Evolutionary conservation across 2,797 vertebrate genomes (phyloP), one percentile per base, ranked within the genome.

Genomic region (Tokudaia tokunoshimensis): DNA sequence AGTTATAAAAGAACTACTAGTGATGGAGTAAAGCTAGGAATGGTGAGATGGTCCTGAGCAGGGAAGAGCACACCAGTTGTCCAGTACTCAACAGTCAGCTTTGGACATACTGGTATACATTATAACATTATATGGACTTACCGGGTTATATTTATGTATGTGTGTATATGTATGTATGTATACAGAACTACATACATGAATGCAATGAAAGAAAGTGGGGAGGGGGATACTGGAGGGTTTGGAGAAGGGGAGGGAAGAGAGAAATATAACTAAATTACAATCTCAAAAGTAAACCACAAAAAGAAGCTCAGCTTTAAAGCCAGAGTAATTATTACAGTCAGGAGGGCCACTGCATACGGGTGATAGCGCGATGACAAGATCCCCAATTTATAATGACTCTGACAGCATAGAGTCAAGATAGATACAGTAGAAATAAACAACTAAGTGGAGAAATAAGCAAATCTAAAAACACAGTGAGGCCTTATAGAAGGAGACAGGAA

Each of bases 351-450:
- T 84, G 76, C n/a, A 92, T 5, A 81, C 31, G 26, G 63, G 76
- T 61, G 29, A 57, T 87, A 81, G 14, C 17, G 22, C 61, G 34
- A 81, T 29, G 7, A 70, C 3, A 83, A 8, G 84, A 78, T 84
- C 83, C 2, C 74, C 29, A 83, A 70, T 61, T 75, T 84, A 70
- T 55, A 76, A 93, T n/a, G 3, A 70, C 34, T 55, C 44, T 91
- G 75, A 85, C 72, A 91, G 78, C 15, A 88, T 3, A 85, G 29
- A 31, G 79, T 88, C 89, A 95, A 89, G 81, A 83, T 17, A 92
- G 12, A 75, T 3, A 89, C 61, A 78, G 55, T 24, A 85, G 81
- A 96, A 95, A 76, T 52, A 37, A 91, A 86, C n/a, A 92, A 75
- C 3, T 50, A 75, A 91, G 31, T 83, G 80, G 13, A 87, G 31